Evolutionary conservation across 2,888 invertebrate species (phyloP).

Genomic region (Cremastinae sp.): DNA sequence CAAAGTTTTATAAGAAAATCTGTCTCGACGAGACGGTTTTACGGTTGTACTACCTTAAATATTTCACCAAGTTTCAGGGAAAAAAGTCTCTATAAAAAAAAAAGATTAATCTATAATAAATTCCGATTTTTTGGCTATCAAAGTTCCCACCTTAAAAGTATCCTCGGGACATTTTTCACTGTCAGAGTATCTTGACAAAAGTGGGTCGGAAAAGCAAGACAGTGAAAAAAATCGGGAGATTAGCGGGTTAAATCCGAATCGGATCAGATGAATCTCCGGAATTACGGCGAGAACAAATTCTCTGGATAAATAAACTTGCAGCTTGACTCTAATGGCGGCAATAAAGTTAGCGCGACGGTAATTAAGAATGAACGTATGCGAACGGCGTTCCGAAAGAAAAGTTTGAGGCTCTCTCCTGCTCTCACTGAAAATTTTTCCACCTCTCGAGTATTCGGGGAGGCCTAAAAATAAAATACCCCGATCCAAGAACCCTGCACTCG

Average conservation of each 20-base stretch:
- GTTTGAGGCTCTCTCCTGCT: conserved; percentile 19
- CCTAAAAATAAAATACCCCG: no score
- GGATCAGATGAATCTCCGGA: conserved; percentile 11
- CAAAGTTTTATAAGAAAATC: no score
- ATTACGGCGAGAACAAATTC: not conserved
- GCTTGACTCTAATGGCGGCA: conserved; percentile 39
- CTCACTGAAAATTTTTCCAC: conserved; percentile 15
- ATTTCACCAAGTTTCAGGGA: no score
- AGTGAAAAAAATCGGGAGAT: no score
- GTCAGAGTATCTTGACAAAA: no score
- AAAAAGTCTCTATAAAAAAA: no score
- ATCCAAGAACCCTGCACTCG: no score
- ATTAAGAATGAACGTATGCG: conserved; percentile 35
- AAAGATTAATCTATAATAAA: no score
- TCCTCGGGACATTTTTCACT: conserved; percentile 8
- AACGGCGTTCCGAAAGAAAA: not conserved
- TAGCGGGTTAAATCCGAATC: conserved; percentile 24
- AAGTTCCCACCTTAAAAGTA: not conserved
- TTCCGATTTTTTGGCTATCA: not conserved
- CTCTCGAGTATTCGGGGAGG: not conserved
- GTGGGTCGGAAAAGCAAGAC: not conserved
- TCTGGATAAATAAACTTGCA: conserved; percentile 21
- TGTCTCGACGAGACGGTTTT: no score
- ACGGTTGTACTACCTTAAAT: no score
- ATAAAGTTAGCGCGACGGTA: conserved; percentile 37